These are phyloP conservation scores for Odontocerum albicorne DNA, from an alignment of 2,888 invertebrate genomes.

Conservation along the genomic window DNA sequence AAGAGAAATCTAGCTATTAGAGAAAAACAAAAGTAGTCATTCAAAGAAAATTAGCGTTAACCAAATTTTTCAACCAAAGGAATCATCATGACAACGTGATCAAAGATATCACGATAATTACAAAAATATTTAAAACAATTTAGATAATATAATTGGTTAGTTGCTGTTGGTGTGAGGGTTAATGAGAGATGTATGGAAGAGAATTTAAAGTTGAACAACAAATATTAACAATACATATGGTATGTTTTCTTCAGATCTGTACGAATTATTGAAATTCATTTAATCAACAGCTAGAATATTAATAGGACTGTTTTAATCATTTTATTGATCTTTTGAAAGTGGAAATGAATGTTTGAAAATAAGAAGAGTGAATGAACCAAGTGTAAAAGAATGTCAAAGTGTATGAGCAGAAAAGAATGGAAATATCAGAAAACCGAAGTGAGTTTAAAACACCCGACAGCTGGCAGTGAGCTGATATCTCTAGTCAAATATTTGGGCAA, in stretches of 20 bases:
- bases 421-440: neutral
- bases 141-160: conserved; percentile 37
- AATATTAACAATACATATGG: too few relatives aligned
- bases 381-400: neutral
- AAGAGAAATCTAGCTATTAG: conserved; percentile 32
- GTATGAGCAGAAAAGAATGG: neutral
- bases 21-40: conserved; percentile 31
- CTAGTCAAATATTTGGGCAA: conserved; percentile 58
- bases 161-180: conserved; percentile 29
- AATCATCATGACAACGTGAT: conserved; percentile 37
- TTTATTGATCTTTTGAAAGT: too few relatives aligned
- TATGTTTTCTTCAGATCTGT: too few relatives aligned
- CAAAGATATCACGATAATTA: conserved; percentile 39
- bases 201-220: too few relatives aligned
- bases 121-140: conserved; percentile 36
- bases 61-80: conserved; percentile 32
- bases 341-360: too few relatives aligned
- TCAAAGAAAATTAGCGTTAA: conserved; percentile 31
- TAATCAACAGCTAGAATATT: too few relatives aligned
- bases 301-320: too few relatives aligned
- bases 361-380: neutral
- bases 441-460: conserved; percentile 25
- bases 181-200: conserved; percentile 2
- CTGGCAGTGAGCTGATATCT: conserved; percentile 42
- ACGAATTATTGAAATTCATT: too few relatives aligned